These are phyloP conservation scores for Sinocyclocheilus rhinocerous DNA, from an alignment of 2,113 vertebrate species.

Conservation along the genomic window DNA sequence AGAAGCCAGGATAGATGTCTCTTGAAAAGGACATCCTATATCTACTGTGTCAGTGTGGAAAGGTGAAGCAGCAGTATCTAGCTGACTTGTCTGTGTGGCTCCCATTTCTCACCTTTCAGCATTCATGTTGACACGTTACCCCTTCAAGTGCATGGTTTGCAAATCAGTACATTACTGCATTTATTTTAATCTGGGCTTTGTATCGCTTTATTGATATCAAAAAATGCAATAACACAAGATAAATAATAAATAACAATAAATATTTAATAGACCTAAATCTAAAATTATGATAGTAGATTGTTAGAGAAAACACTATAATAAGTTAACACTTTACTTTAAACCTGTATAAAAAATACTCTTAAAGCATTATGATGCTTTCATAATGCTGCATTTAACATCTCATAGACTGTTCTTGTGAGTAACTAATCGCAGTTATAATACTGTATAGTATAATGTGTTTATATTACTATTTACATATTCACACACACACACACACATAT, in stretches of 20 bases:
- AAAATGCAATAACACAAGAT: neutral
- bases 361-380: too few relatives aligned
- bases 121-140: conserved; percentile 21
- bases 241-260: too few relatives aligned
- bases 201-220: neutral
- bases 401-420: neutral
- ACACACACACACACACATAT: neutral
- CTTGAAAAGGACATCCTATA: conserved; percentile 39
- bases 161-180: neutral
- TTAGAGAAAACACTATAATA: too few relatives aligned
- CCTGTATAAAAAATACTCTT: neutral
- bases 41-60: conserved; percentile 31
- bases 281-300: too few relatives aligned
- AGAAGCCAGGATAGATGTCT: conserved; percentile 41
- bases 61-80: conserved; percentile 31
- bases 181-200: neutral
- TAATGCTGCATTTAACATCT: neutral
- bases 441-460: neutral
- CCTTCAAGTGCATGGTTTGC: neutral
- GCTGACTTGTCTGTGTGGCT: conserved; percentile 30
- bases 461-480: too few relatives aligned
- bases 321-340: too few relatives aligned
- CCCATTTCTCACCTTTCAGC: conserved; percentile 39
- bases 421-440: neutral
- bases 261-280: too few relatives aligned